Evolutionary conservation across 2,797 vertebrate genomes (phyloP).

Genomic region (Perdix hodgsoniae): DNA sequence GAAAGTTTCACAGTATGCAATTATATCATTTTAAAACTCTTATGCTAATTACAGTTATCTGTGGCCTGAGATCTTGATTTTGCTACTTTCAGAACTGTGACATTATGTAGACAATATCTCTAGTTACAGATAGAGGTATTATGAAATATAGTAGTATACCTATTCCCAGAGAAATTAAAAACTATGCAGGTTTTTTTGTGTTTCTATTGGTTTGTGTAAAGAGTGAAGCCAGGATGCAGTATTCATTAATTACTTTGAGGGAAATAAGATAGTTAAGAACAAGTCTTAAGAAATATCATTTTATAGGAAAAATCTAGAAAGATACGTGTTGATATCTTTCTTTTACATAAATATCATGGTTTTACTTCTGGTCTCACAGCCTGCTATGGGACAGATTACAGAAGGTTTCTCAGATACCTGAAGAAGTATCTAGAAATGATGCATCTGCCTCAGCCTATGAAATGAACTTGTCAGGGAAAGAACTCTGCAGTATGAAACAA

Average conservation of each 20-base stretch:
- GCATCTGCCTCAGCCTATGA: neutral
- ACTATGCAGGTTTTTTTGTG: accelerated
- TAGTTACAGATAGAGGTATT: neutral
- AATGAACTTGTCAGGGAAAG: neutral
- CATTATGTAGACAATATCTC: neutral
- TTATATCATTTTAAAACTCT: neutral
- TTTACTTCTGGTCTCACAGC: neutral
- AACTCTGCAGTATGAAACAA: neutral
- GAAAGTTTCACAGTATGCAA: neutral
- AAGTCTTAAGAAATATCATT: neutral
- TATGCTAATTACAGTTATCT: neutral
- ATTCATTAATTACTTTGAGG: neutral
- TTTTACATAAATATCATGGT: neutral
- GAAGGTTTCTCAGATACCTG: neutral
- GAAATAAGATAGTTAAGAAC: neutral
- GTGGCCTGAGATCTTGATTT: neutral
- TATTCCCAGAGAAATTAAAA: neutral
- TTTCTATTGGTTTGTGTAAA: neutral
- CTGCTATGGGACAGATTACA: neutral
- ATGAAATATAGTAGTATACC: neutral
- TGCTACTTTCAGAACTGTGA: neutral
- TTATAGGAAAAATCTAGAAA: neutral
- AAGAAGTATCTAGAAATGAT: neutral
- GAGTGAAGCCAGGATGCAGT: neutral
- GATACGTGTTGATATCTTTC: accelerated